Conservation (phyloP, 2,888 invertebrate genomes). For the Dorcus hopei region DNA sequence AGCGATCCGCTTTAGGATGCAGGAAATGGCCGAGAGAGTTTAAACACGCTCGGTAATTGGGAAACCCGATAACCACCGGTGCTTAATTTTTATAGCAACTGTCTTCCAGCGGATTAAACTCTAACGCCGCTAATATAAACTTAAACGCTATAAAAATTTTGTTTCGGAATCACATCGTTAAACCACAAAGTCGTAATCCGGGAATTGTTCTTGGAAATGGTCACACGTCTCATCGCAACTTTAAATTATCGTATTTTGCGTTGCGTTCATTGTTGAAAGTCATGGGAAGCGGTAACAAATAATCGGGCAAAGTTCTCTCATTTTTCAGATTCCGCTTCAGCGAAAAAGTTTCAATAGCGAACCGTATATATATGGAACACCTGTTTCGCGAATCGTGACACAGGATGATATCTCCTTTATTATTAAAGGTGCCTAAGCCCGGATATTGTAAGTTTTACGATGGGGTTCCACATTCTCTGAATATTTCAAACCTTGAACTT, state of each 20-base stretch:
- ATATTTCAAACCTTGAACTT: too few species aligned
- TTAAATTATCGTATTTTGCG: too few species aligned
- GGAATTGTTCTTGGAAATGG: too few species aligned
- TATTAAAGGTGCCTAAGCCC: not conserved
- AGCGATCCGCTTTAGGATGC: not conserved
- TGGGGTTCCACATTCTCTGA: too few species aligned
- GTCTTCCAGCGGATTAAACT: not conserved
- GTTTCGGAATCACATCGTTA: too few species aligned
- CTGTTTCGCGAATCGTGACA: slow-evolving; percentile 3
- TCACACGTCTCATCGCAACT: too few species aligned
- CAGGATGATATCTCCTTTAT: slow-evolving; percentile 1
- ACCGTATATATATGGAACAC: not conserved
- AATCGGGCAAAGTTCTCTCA: not conserved
- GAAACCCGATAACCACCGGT: not conserved
- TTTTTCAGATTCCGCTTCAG: not conserved
- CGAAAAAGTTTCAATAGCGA: not conserved
- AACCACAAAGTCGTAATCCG: too few species aligned
- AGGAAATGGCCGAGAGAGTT: not conserved
- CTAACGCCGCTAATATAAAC: too few species aligned
- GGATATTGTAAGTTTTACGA: not conserved
- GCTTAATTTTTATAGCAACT: not conserved
- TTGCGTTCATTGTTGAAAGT: too few species aligned
- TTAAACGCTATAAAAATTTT: too few species aligned
- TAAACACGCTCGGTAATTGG: not conserved
- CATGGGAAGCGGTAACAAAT: not conserved